Base-by-base conservation (phyloP, 2,888 invertebrate species). In the Machimus rusticus region DNA sequence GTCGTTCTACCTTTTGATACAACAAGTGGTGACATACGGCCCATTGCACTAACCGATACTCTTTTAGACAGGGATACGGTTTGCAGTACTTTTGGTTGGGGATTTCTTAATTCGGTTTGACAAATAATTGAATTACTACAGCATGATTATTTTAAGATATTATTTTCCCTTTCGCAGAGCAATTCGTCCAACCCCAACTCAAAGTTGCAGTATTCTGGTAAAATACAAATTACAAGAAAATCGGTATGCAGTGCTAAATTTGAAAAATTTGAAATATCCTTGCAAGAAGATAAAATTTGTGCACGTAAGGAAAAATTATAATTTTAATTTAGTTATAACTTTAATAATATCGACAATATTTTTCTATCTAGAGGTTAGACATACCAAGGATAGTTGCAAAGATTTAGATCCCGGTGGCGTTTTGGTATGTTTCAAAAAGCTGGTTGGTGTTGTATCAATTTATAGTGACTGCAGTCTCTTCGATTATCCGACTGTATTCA, bases 1-100 rank as follows among this genome's bases (percentile, higher is more conserved):
- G 37, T 84, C 14, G 84, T 84, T 14, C 23, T 84, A n/a, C 84
- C 84, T 14, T 84, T 66, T 39, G 84, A 84, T 74, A 84, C 66
- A 5, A 84, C 84, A 19, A 84, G 84, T 84, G 84, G 84, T 23
- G 84, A 84, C 5, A 37, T 84, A n/a, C 28, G 28, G 19, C 84
- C 84, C 0, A 84, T 84, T 43, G 84, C 34, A 12, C 2, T 84
- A 37, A 34, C 84, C 12, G 51, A 84, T 39, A 16, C 74, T 34
- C 5, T 74, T 14, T 9, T 84, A 23, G 84, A 39, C 12, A 34
- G 74, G 19, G 84, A 84, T 74, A 84, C 84, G 1, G 39, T 84
- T 8, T 84, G 84, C 12, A 12, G 16, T 6, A 84, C 84, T n/a
- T 84, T 39, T 74, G 84, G 84, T 4, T 84, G 84, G 84, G 84